phyloP scores from a whole-genome alignment of 2,888 invertebrate species.

The Crossocerus cetratus region DNA sequence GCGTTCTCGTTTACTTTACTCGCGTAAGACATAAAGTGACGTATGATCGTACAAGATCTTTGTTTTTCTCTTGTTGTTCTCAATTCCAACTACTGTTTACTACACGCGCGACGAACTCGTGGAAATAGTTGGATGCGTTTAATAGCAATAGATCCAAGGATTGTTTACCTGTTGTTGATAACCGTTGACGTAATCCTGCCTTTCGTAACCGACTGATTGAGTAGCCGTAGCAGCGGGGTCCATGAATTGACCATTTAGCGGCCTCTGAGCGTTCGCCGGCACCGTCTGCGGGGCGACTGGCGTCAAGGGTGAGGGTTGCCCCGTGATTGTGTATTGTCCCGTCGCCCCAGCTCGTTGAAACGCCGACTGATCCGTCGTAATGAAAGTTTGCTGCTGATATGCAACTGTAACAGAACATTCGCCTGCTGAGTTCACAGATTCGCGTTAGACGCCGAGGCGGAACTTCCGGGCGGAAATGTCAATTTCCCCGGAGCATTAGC shows the following conservation, averaged over 20 bases:
- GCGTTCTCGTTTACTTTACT: conserved; percentile 5
- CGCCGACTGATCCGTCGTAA: conserved; percentile 75
- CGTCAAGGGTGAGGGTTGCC: conserved; percentile 73
- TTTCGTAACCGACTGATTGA: conserved; percentile 73
- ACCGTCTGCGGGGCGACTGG: conserved; percentile 70
- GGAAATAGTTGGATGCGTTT: neutral
- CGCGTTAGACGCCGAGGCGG: neutral
- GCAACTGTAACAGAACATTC: conserved; percentile 67
- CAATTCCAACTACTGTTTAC: too few species aligned
- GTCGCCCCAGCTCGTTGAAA: conserved; percentile 74
- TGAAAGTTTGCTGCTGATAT: conserved; percentile 76
- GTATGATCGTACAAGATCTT: conserved; percentile 16
- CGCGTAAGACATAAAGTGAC: conserved; percentile 22
- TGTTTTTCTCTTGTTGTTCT: too few species aligned
- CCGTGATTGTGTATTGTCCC: conserved; percentile 75
- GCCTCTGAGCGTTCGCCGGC: conserved; percentile 70
- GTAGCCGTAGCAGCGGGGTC: conserved; percentile 73
- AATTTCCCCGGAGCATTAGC: too few species aligned
- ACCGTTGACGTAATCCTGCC: conserved; percentile 78
- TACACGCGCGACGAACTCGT: too few species aligned
- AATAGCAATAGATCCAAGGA: conserved; percentile 18
- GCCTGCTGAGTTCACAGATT: conserved; percentile 37
- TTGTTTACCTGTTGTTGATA: conserved; percentile 75
- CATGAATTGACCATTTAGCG: conserved; percentile 76
- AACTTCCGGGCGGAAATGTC: neutral